Evolutionary conservation across 2,113 vertebrate species (phyloP), one percentile per base, ranked within the genome.

Genomic region (Gymnocephalus cernua): DNA sequence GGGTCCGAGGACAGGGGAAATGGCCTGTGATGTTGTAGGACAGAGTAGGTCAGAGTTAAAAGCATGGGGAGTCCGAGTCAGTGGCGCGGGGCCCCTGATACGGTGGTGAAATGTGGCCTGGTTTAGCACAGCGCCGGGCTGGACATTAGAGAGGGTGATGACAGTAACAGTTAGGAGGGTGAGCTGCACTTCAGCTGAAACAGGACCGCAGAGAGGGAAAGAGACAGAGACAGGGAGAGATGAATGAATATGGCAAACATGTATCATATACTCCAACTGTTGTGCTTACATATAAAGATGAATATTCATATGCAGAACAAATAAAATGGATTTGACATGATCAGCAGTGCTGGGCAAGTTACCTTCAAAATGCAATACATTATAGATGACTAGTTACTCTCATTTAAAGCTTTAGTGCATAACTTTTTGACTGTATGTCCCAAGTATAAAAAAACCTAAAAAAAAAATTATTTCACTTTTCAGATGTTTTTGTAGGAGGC

Each of bases 91-190:
- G 47, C 77, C 69, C 74, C 65, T 79, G 84, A 75, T 75, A 19
- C 14, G 65, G 85, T 88, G 92, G 82, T 94, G 94, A 95, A 92
- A 96, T 89, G 86, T 21, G 81, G 78, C 72, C 80, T 90, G 77
- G 89, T 95, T 95, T 93, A 84, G 90, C 88, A 56, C 83, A 63
- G 84, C 83, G 63, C 86, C 91, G 82, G 82, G 82, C 75, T 72
- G 86, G 89, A 91, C 91, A 94, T 95, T 90, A 95, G 89, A 96
- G 92, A 92, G 92, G 93, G 95, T 63, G 96, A 95, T 96, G 96
- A 97, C 95, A 96, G 95, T 93, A 72, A 66, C 89, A 87, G 92
- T 77, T 82, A 64, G 81, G 80, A 84, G 85, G 85, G 73, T 85
- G 70, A 68, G 79, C 72, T 63, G 57, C 74, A 65, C 86, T 48